Base-by-base conservation (phyloP, 2,888 invertebrate species). In the Julus scanicus region DNA sequence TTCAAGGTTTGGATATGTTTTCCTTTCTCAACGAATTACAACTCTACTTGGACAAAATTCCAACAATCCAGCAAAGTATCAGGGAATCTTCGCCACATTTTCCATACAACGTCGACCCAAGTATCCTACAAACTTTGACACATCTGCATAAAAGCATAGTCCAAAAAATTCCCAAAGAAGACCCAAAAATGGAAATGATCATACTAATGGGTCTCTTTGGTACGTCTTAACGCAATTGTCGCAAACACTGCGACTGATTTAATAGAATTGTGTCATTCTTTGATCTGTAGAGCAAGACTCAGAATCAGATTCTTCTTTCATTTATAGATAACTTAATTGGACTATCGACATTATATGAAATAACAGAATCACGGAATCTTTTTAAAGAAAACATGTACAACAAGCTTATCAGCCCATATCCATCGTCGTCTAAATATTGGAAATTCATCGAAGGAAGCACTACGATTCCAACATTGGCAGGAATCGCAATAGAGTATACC, bases 391-490 rank as follows among this genome's bases (percentile, higher is more conserved):
- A 5, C n/a, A 15, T 63, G n/a, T 63, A 1, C 11, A 29, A 29
- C 20, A 71, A 29, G 29, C n/a, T 71, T 1, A n/a, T 11, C n/a
- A 9, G 29, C 29, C 71, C 71, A 8, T 71, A 29, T 29, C 71
- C 71, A 5, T 8, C 20, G 29, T 2, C 20, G 0, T 84, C 84
- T 17, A 17, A 48, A 2, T 40, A 84, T 20, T 84, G 84, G 84
- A 84, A 84, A 15, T n/a, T 84, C 13, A 9, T 86, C 29, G 86
- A 86, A 53, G 86, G 48, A n/a, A 5, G 5, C 39, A 29, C n/a
- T 29, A 2, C 5, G 37, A 53, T 86, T 53, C 86, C 86, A 29
- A 86, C 86, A 3, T 39, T 86, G 6, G 48, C 53, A 29, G 86
- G 86, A 29, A 53, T 86, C 8, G 8, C 86, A 13, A n/a, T 86